Evolutionary conservation across 2,113 vertebrate species (phyloP), one percentile per base, ranked within the genome.

Genomic region (Gobio gobio): DNA sequence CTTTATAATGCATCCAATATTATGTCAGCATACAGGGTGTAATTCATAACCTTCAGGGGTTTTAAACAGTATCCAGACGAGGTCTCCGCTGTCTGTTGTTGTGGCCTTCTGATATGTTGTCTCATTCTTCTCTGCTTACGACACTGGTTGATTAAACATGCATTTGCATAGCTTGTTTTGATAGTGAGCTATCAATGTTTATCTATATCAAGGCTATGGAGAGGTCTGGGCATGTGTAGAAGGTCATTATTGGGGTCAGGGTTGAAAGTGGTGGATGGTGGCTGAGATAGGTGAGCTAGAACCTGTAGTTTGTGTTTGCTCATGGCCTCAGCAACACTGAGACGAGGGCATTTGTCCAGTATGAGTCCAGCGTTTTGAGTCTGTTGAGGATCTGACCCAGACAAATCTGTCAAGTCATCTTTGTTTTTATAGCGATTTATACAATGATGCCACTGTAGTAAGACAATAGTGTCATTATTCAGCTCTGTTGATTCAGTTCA

Each of bases 91-190:
- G 29, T 56, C 75, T 77, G 14, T 29, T 76, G n/a, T 54, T 14
- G 51, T 78, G 75, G 20, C 29, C 75, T 78, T 78, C 76, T 43
- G 76, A 78, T 78, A 78, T 5, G 13, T 20, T 43, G 54, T 78
- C 33, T 40, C 3, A 16, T 40, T n/a, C 76, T 59, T 58, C 33
- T 24, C 22, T 78, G 33, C 10, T 78, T n/a, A 13, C 1, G 29
- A 0, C 33, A 43, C 40, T 78, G 33, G 1, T 59, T 43, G 56
- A 59, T 61, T 43, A 78, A 77, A 77, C 75, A 58, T 56, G 75
- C 51, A 12, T n/a, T 77, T 56, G 10, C 10, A 40, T 56, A 12
- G 51, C 75, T 77, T 13, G 36, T 77, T 29, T 58, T 78, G 9
- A 33, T 33, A 76, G 47, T 1, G 18, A 16, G 76, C 22, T 61